phyloP scores from a whole-genome alignment of 2,797 vertebrate species.

The Darevskia mixta region DNA sequence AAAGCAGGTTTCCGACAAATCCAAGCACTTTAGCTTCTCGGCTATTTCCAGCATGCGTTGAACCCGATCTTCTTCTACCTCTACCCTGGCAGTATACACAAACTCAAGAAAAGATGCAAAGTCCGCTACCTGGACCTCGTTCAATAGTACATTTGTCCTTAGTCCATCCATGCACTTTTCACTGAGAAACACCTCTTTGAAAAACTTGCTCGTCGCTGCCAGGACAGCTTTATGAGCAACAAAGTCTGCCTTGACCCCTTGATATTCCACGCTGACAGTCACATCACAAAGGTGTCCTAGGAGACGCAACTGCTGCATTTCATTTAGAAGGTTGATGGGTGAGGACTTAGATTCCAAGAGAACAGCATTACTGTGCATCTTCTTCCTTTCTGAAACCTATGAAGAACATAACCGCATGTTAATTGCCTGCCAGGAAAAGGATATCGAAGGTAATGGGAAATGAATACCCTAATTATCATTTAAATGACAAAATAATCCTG shows the following conservation, averaged over 20 bases:
- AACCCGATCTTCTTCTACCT: slow-evolving; percentile 85
- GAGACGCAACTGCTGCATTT: slow-evolving; percentile 89
- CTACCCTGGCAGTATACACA: slow-evolving; percentile 90
- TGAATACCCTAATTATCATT: neutral
- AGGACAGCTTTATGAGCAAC: slow-evolving; percentile 92
- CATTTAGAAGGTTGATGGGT: slow-evolving; percentile 86
- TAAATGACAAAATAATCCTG: neutral
- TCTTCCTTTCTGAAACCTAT: slow-evolving; percentile 69
- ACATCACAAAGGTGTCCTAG: slow-evolving; percentile 91
- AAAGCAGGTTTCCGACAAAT: slow-evolving; percentile 87
- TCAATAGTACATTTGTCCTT: slow-evolving; percentile 81
- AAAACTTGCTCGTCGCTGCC: slow-evolving; percentile 94
- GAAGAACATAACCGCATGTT: fast-evolving
- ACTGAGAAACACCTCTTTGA: slow-evolving; percentile 88
- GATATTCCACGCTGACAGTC: slow-evolving; percentile 89
- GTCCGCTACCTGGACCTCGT: slow-evolving; percentile 82
- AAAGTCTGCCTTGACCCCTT: slow-evolving; percentile 88
- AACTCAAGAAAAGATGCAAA: slow-evolving; percentile 94
- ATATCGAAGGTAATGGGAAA: neutral
- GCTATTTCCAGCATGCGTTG: slow-evolving; percentile 86
- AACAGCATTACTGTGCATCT: slow-evolving; percentile 86
- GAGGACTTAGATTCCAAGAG: slow-evolving; percentile 88
- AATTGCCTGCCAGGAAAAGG: neutral
- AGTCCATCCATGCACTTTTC: slow-evolving; percentile 72
- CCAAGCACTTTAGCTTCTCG: slow-evolving; percentile 87